Evolutionary conservation across 2,797 vertebrate species (phyloP).

Genomic region (Sebastes oblongus): DNA sequence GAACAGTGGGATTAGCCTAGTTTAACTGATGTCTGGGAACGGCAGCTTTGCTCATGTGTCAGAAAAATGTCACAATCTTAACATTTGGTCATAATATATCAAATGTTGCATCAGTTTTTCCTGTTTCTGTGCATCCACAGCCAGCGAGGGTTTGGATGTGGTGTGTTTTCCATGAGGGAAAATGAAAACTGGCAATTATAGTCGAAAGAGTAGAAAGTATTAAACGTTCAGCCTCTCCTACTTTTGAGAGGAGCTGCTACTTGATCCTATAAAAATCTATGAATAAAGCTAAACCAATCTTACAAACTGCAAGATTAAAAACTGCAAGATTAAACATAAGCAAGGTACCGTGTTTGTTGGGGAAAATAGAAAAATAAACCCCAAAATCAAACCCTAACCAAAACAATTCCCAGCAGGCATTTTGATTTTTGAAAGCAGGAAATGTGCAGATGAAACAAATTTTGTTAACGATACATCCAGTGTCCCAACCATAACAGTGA

Average conservation of each 20-base stretch:
- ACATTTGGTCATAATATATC: background rate
- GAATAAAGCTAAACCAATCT: background rate
- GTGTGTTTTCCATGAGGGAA: background rate
- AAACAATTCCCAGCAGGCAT: background rate
- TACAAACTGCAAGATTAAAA: background rate
- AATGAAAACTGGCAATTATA: background rate
- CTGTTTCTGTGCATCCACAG: background rate
- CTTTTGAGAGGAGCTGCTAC: background rate
- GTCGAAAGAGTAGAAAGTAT: background rate
- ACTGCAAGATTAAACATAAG: background rate
- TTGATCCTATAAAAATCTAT: background rate
- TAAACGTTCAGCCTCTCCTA: background rate
- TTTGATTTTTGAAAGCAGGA: background rate
- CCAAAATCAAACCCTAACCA: background rate
- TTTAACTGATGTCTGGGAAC: background rate
- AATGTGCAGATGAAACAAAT: background rate
- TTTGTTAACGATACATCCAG: background rate
- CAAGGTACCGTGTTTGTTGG: background rate
- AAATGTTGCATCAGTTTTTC: background rate
- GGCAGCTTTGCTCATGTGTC: background rate
- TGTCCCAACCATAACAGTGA: background rate
- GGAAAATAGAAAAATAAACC: background rate
- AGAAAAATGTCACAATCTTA: background rate
- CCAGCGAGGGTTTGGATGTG: no score
- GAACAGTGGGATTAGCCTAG: conserved; percentile 3